Evolutionary conservation across 2,888 invertebrate species (phyloP), one percentile per base, ranked within the genome.

Genomic region (Orchesella flavescens): DNA sequence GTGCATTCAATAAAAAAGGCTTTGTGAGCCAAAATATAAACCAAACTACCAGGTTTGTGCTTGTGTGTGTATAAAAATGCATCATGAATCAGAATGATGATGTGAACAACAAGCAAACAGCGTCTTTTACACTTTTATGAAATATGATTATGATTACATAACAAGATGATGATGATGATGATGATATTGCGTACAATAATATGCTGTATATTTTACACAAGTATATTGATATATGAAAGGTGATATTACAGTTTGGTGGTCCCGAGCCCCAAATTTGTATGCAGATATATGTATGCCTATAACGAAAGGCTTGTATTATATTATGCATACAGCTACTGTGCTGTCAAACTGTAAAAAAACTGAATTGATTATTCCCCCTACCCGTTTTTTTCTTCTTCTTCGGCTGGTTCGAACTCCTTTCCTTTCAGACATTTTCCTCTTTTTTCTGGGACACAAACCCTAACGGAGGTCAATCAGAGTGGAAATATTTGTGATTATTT

Each of bases 401-500:
- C 7, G 7, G 34, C 34, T 34, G 34, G 34, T 7, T 34, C n/a
- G n/a, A n/a, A n/a, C n/a, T n/a, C 7, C 63, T 23, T 63, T 63
- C 17, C 17, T 19, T 34, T n/a, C 9, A 13, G 34, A 1, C 9
- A 4, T 3, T 23, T 13, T 34, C 21, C 34, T 12, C 65, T 65
- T 7, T 59, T 59, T 59, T 12, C 21, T 46, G 65, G 49, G 75
- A 53, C 65, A 75, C 75, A 69, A 78, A 69, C 71, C 63, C 78
- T 71, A 59, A 57, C 79, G 63, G 73, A 65, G 79, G 79, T 72
- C 73, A 79, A 72, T 65, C 79, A 79, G 79, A 79, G 65, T 79
- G 79, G 72, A 79, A 79, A 79, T 72, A 72, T 72, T 79, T 79
- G 79, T 79, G 73, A 79, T 79, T 79, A 72, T 79, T 72, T 66